Percentiles rank a stretch among this genome's conserved stretches.
Conservation (phyloP, 2,888 invertebrate species). For the Matsumyia berberina region DNA sequence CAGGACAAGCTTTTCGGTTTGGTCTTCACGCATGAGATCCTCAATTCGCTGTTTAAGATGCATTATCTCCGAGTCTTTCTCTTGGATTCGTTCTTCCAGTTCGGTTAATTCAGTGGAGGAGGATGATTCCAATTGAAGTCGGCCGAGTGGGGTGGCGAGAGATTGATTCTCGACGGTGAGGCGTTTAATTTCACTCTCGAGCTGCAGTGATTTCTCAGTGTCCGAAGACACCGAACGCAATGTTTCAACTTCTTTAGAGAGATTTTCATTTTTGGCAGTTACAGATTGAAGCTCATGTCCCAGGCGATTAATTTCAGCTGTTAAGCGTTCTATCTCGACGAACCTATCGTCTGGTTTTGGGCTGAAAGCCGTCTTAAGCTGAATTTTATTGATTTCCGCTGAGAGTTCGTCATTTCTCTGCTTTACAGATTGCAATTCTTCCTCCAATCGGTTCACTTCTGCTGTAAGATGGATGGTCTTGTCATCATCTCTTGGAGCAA, state of each 20-base stretch:
- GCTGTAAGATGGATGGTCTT: background rate
- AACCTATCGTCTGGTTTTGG: background rate
- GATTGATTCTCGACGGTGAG: conserved; percentile 38
- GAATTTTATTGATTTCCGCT: conserved; percentile 53
- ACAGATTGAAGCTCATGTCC: conserved; percentile 66
- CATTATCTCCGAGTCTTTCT: conserved; percentile 82
- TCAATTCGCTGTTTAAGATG: conserved; percentile 83
- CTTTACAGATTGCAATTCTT: conserved; percentile 78
- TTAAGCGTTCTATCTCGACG: conserved; percentile 39
- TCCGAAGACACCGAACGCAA: conserved; percentile 17
- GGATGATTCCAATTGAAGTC: conserved; percentile 35
- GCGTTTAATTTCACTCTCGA: conserved; percentile 34
- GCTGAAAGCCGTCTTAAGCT: conserved; percentile 41
- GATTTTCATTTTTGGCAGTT: conserved; percentile 63
- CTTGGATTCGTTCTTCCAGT: conserved; percentile 80
- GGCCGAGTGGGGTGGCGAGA: conserved; percentile 23
- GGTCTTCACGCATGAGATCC: conserved; percentile 84
- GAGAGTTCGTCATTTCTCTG: conserved; percentile 78
- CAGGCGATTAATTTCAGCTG: conserved; percentile 48
- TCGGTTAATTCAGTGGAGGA: conserved; percentile 68
- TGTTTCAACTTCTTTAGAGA: conserved; percentile 38
- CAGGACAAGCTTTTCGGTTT: conserved; percentile 82
- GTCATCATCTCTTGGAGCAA: background rate
- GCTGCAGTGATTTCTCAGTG: background rate
- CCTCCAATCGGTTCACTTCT: conserved; percentile 51